Percentiles rank a stretch among this genome's conserved stretches.
Conservation (phyloP, 2,797 vertebrate species). For the Brotula barbata region DNA sequence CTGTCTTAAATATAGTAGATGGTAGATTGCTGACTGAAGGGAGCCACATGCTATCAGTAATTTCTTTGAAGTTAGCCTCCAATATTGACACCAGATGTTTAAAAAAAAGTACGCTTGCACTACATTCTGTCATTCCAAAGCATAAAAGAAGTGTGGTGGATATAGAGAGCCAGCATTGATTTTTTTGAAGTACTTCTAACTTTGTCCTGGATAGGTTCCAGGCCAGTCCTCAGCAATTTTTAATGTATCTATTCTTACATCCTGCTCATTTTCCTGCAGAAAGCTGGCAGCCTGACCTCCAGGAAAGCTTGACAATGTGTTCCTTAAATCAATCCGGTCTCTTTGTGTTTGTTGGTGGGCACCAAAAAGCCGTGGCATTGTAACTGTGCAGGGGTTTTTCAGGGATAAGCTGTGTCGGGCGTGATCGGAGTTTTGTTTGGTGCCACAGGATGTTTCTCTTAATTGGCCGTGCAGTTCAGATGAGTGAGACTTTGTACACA, state of each 20-base stretch:
- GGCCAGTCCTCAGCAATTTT: slow-evolving; percentile 68
- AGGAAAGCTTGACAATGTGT: slow-evolving; percentile 46
- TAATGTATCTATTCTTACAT: slow-evolving; percentile 67
- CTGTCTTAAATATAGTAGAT: slow-evolving; percentile 67
- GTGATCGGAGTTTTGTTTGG: slow-evolving; percentile 66
- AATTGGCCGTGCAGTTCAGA: slow-evolving; percentile 70
- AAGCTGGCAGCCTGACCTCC: slow-evolving; percentile 63
- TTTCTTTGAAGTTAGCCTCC: slow-evolving; percentile 75
- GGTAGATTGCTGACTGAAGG: slow-evolving; percentile 57
- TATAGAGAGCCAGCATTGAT: slow-evolving; percentile 74
- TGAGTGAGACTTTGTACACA: slow-evolving; percentile 32
- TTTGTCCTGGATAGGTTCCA: slow-evolving; percentile 73
- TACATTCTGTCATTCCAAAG: slow-evolving; percentile 70
- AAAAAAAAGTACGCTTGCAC: slow-evolving; percentile 64
- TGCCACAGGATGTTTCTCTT: slow-evolving; percentile 69
- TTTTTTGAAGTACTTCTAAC: slow-evolving; percentile 77
- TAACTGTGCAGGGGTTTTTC: slow-evolving; percentile 48
- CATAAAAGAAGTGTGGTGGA: slow-evolving; percentile 72
- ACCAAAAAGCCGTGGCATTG: slow-evolving; percentile 62
- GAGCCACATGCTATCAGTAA: slow-evolving; percentile 69
- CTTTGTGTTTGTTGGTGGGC: slow-evolving; percentile 55
- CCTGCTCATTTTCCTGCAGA: slow-evolving; percentile 45
- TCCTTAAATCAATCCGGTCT: slow-evolving; percentile 58
- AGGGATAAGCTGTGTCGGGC: slow-evolving; percentile 56
- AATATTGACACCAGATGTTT: slow-evolving; percentile 77